phyloP scores from a whole-genome alignment of 2,113 vertebrate genomes.

The Phyllostomus discolor region DNA sequence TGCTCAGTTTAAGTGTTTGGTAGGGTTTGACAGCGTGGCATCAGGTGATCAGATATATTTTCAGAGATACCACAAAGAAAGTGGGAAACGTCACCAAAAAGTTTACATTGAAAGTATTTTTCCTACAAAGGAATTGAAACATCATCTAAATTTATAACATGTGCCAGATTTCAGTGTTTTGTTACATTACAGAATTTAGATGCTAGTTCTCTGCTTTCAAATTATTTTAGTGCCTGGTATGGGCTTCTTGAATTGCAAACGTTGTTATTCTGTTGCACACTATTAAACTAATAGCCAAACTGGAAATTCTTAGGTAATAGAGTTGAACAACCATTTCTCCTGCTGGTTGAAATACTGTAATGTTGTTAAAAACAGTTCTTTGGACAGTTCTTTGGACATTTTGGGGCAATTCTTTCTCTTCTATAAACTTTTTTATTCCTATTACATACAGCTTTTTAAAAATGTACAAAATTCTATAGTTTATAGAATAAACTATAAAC shows the following conservation, averaged over 20 bases:
- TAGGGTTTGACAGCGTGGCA: constrained; percentile 47
- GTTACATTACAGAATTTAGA: constrained; percentile 46
- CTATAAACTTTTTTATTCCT: background rate
- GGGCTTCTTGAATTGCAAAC: background rate
- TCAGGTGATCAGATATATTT: constrained; percentile 12
- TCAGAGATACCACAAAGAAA: constrained; percentile 52
- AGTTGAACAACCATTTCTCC: constrained; percentile 33
- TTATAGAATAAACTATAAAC: no score
- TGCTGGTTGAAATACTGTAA: background rate
- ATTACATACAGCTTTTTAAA: background rate
- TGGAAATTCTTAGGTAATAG: constrained; percentile 21
- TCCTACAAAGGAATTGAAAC: constrained; percentile 37
- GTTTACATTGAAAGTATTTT: constrained; percentile 32
- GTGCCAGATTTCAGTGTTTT: constrained; percentile 55
- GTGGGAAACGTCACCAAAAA: constrained; percentile 44
- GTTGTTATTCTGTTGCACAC: background rate
- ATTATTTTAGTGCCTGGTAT: constrained; percentile 18
- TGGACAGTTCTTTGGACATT: background rate
- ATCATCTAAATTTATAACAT: constrained; percentile 60
- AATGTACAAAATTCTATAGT: background rate
- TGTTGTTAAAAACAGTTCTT: background rate
- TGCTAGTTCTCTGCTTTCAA: constrained; percentile 46
- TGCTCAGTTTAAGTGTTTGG: constrained; percentile 49
- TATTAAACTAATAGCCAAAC: constrained; percentile 4
- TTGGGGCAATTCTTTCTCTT: background rate